Base-by-base conservation (phyloP, 2,113 vertebrate species). In the Phyllostomus discolor region DNA sequence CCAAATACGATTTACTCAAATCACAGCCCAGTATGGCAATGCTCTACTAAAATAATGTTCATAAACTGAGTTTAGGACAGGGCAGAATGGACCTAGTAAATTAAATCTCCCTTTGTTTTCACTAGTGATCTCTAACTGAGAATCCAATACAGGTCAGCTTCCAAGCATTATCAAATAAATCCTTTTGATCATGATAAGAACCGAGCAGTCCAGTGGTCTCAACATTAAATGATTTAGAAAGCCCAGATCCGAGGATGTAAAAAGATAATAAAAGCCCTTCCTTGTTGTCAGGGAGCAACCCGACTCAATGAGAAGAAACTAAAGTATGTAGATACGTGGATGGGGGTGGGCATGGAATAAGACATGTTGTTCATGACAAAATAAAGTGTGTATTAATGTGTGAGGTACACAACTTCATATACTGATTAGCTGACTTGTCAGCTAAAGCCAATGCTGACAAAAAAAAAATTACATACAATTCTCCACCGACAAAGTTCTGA, bases 81-180 rank as follows among this genome's bases (percentile, higher is more conserved):
- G 26, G 62, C 28, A n/a, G 57, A 94, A 33, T n/a, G 66, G 82
- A 83, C 33, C 64, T 66, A 52, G 10, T 43, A 95, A 93, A 41
- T 41, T 41, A 41, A 41, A 83, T 73, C 67, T 67, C 33, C 52
- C 50, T 95, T 62, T 78, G 52, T 82, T 93, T 93, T 94, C 82
- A 89, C 19, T 70, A 69, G 80, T 57, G 64, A 80, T 70, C 22
- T 78, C 35, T 86, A 10, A 33, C 12, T 57, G 10, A 96, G 33
- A 96, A 73, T 54, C 28, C 7, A 96, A 48, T 22, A 73, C 5
- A 35, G 81, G 50, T 93, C 46, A 79, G 90, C 73, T 83, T 89
- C 64, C 72, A 95, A 91, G 83, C 17, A 64, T 69, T 85, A 90
- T 20, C 59, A 93, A 87, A 76, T 70, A 88, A 88, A 94, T 64